Evolutionary conservation across 2,797 vertebrate genomes (phyloP), one percentile per base, ranked within the genome.

Genomic region (Sciurus carolinensis): DNA sequence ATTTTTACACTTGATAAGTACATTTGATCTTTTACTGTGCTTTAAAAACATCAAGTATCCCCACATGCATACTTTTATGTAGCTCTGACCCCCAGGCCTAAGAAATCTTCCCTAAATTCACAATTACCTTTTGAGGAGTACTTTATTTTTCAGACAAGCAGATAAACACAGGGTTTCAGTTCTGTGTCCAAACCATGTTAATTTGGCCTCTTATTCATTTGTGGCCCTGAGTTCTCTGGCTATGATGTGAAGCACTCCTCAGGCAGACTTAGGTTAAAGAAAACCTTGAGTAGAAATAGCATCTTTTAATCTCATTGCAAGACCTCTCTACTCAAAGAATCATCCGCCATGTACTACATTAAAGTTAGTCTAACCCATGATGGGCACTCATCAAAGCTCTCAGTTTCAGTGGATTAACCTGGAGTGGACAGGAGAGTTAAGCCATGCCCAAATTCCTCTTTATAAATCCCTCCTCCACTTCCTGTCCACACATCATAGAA

Each of bases 1-100:
- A 22, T 81, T 80, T 92, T 82, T 87, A 87, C 77, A 36, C 39
- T 95, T 95, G 90, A 15, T 84, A 81, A 94, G 64, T 59, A 83
- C 20, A 39, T 44, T 76, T 94, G 64, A 85, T 64, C 59, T 85
- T 67, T 64, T 59, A 42, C 57, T 85, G 17, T 89, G 71, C n/a
- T 90, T 94, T 87, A 79, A 17, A 85, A 73, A 79, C 22, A 83
- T 47, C 17, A 18, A 54, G 36, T 73, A 84, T 44, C 26, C 64
- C 33, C 42, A 83, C 18, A 39, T 64, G 28, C 15, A 33, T 67
- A 33, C 50, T 52, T 69, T 18, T 66, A 42, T 13, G 7, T 73
- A 73, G 50, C 3, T 89, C 30, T 82, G 47, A 95, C 12, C 7
- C 7, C 12, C 17, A 73, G 7, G 42, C 57, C 44, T 87, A 59